A percentile compares a stretch with the other conserved stretches of the same genome.
phyloP scores from a whole-genome alignment of 1,140 invertebrate species.

The Nomia melanderi region DNA sequence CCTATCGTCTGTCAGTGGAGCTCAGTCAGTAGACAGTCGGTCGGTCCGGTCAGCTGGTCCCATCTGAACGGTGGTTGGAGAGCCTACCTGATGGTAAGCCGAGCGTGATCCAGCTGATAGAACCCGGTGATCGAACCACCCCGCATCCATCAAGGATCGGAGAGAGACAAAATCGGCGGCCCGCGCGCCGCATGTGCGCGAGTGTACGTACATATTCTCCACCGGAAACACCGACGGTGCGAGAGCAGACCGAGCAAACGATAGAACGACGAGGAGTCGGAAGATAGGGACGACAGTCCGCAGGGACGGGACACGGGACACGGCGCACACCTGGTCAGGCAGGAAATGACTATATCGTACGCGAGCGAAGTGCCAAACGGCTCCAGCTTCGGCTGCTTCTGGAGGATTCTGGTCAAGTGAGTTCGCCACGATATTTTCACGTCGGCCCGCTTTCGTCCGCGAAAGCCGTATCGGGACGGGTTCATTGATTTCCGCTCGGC shows the following conservation, averaged over 20 bases:
- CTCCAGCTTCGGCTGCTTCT: slow-evolving; percentile 94
- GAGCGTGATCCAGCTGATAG: slow-evolving; percentile 47
- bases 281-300: slow-evolving; percentile 2
- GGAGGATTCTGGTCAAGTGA: slow-evolving; percentile 92
- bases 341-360: slow-evolving; percentile 91
- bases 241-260: background rate
- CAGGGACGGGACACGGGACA: slow-evolving; percentile 59
- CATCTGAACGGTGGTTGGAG: slow-evolving; percentile 40
- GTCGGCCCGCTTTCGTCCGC: background rate
- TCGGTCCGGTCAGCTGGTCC: slow-evolving; percentile 75
- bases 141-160: slow-evolving; percentile 29
- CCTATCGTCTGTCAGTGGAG: slow-evolving; percentile 73
- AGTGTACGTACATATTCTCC: slow-evolving; percentile 54
- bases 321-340: slow-evolving; percentile 52
- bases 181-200: slow-evolving; percentile 73
- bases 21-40: slow-evolving; percentile 77
- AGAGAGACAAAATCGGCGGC: slow-evolving; percentile 56
- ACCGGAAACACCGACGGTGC: slow-evolving; percentile 56
- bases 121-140: slow-evolving; percentile 7
- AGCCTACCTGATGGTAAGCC: slow-evolving; percentile 47
- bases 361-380: slow-evolving; percentile 93
- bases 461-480: background rate
- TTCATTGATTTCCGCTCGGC: background rate
- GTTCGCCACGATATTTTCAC: slow-evolving; percentile 70
- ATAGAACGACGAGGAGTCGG: background rate